A percentile compares a stretch with the other conserved stretches of the same genome.
Conservation (phyloP, 1,140 invertebrate genomes). For the Drosophila simulans region DNA sequence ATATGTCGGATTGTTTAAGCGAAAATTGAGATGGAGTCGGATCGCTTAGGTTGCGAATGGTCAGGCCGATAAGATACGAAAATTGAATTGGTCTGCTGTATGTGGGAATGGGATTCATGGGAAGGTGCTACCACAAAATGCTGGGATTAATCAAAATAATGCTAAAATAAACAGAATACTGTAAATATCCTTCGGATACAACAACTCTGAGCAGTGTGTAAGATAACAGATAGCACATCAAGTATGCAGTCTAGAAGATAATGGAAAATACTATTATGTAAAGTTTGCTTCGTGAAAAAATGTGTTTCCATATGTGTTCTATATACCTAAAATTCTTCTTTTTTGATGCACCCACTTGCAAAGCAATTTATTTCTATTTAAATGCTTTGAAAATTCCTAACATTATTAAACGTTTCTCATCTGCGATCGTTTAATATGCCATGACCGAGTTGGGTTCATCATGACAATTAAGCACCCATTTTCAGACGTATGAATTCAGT, state of each 20-base stretch:
- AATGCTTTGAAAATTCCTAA: constrained; percentile 8
- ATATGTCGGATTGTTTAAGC: constrained; percentile 73
- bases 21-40: constrained; percentile 53
- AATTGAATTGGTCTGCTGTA: constrained; percentile 34
- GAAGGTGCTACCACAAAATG: constrained; percentile 26
- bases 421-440: constrained; percentile 18
- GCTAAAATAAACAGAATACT: constrained; percentile 6
- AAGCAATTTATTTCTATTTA: constrained; percentile 30
- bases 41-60: constrained; percentile 51
- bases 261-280: no score
- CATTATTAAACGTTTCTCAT: background rate
- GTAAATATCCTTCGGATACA: background rate
- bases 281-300: no score
- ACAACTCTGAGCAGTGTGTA: background rate
- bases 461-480: constrained; percentile 37
- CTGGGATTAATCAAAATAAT: constrained; percentile 22
- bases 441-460: constrained; percentile 28
- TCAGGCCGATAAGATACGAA: constrained; percentile 58
- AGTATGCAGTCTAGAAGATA: no score
- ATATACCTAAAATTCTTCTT: background rate
- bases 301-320: background rate
- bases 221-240: background rate
- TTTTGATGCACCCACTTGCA: background rate
- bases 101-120: constrained; percentile 15
- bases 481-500: constrained; percentile 19